Percentiles rank a stretch among this genome's conserved stretches.
Conservation (phyloP, 2,888 invertebrate genomes). For the Eilema griseolum region DNA sequence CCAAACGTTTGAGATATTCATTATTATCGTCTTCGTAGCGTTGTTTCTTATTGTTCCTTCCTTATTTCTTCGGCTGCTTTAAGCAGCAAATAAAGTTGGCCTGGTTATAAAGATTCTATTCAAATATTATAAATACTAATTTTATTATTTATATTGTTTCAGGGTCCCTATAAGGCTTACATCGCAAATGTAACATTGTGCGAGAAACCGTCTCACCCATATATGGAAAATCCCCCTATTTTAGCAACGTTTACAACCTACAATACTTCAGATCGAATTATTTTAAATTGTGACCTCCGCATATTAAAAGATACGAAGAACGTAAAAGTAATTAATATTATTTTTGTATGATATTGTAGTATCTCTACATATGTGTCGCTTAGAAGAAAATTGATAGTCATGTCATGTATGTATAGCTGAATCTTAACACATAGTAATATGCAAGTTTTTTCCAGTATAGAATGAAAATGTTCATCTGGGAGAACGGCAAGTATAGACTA, state of each 20-base stretch:
- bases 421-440: too few species aligned
- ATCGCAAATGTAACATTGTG: neutral
- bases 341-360: neutral
- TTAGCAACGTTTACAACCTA: neutral
- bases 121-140: too few species aligned
- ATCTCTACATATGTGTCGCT: too few species aligned
- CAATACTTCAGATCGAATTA: neutral
- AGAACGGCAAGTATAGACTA: conserved; percentile 29
- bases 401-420: too few species aligned
- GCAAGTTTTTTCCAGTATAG: neutral
- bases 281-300: neutral
- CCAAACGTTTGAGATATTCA: too few species aligned
- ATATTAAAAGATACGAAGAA: neutral
- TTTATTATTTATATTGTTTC: neutral
- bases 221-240: neutral
- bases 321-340: neutral
- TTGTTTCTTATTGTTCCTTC: too few species aligned
- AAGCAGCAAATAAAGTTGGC: too few species aligned
- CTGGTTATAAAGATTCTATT: too few species aligned
- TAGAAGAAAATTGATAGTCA: too few species aligned
- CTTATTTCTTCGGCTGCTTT: too few species aligned
- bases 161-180: conserved; percentile 1
- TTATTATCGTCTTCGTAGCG: too few species aligned
- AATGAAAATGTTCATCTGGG: conserved; percentile 19
- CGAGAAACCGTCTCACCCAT: conserved; percentile 7